phyloP scores from a whole-genome alignment of 2,888 invertebrate species.

The Heliconius ismenius region DNA sequence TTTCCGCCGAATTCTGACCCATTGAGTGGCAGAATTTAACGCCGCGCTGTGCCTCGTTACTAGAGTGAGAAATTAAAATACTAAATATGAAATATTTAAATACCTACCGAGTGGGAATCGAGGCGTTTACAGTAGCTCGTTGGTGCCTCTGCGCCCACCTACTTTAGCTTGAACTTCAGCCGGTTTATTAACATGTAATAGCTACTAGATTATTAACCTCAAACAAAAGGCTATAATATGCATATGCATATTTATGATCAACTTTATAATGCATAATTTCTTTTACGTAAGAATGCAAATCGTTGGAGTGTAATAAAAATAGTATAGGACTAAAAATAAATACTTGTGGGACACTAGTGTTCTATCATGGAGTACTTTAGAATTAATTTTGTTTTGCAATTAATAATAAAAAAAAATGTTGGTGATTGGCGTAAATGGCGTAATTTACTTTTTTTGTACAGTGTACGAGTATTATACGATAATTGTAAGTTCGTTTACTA shows the following conservation, averaged over 20 bases:
- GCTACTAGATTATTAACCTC: constrained; percentile 11
- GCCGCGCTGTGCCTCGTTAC: too few species aligned
- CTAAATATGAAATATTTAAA: too few species aligned
- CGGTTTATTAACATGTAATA: constrained; percentile 14
- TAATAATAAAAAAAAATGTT: neutral
- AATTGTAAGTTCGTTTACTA: neutral
- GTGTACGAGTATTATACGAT: neutral
- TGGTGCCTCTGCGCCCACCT: neutral
- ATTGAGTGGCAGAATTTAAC: too few species aligned
- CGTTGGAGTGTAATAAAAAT: neutral
- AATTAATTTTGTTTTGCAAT: neutral
- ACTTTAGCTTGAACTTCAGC: neutral
- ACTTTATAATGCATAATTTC: constrained; percentile 6
- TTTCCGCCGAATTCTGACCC: too few species aligned
- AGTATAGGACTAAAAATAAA: constrained; percentile 13
- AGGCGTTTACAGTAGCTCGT: too few species aligned
- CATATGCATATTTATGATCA: constrained; percentile 12
- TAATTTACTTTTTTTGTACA: neutral
- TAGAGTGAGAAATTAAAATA: too few species aligned
- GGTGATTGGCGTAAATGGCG: too few species aligned
- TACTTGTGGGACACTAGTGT: constrained; percentile 1
- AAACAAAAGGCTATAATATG: neutral
- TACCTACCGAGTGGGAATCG: too few species aligned
- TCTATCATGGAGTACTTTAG: neutral
- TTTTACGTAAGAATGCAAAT: constrained; percentile 13